Percentiles rank a stretch among this genome's conserved stretches.
phyloP scores from a whole-genome alignment of 1,140 invertebrate genomes.

The Ptiloglossa arizonensis region DNA sequence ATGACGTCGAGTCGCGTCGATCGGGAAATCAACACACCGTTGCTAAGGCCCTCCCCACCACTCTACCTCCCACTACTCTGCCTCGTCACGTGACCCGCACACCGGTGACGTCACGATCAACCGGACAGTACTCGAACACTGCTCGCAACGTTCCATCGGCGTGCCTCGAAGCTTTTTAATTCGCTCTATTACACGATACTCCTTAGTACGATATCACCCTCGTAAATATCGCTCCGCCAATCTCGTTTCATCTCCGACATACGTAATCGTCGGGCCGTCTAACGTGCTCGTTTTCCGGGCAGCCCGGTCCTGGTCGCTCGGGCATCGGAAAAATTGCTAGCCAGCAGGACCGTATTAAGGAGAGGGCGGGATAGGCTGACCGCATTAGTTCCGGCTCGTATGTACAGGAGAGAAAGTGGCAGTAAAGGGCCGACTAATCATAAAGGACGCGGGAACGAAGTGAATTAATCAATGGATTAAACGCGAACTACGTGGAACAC shows the following conservation, averaged over 20 bases:
- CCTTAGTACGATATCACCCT: neutral
- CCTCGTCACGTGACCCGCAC: too few relatives aligned
- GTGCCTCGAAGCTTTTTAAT: neutral
- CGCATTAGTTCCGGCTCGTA: constrained; percentile 74
- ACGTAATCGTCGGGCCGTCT: constrained; percentile 44
- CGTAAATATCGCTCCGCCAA: constrained; percentile 12
- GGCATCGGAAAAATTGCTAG: constrained; percentile 61
- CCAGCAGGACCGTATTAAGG: constrained; percentile 53
- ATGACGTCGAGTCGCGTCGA: too few relatives aligned
- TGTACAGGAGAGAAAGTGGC: constrained; percentile 65
- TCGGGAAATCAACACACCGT: too few relatives aligned
- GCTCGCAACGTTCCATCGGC: neutral
- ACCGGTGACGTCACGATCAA: too few relatives aligned
- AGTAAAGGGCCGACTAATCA: constrained; percentile 76
- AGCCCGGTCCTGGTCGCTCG: constrained; percentile 16
- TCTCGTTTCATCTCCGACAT: constrained; percentile 34
- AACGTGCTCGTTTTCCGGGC: constrained; percentile 35
- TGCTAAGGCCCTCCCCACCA: too few relatives aligned
- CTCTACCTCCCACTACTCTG: too few relatives aligned
- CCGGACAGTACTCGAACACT: neutral
- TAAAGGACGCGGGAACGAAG: constrained; percentile 78
- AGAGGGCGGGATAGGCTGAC: constrained; percentile 65
- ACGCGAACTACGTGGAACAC: constrained; percentile 66
- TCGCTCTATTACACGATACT: neutral
- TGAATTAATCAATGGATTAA: constrained; percentile 83